Conservation (phyloP, 2,888 invertebrate genomes). For the Oscheius sp. region DNA sequence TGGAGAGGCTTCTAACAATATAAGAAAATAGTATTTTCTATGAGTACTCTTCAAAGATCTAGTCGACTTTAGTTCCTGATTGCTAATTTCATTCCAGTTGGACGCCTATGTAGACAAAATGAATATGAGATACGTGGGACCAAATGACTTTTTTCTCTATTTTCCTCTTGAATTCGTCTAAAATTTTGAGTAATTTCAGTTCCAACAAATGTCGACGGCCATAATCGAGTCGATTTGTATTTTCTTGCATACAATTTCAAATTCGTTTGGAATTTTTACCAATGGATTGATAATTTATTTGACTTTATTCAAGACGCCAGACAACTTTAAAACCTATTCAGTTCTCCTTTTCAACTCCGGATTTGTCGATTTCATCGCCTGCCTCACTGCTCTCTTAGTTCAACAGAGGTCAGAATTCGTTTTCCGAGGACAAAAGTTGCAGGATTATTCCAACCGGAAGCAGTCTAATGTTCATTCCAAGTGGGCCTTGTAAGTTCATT, state of each 20-base stretch:
- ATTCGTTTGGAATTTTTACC: slow-evolving; percentile 2
- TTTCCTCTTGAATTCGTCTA: too few species aligned
- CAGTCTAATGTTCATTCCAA: neutral
- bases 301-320: neutral
- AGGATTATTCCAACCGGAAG: neutral
- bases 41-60: too few species aligned
- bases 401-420: neutral
- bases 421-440: neutral
- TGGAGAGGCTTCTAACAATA: too few species aligned
- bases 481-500: neutral
- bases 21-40: too few species aligned
- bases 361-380: neutral
- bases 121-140: too few species aligned
- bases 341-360: neutral
- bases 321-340: neutral
- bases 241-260: neutral
- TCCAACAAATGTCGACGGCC: neutral
- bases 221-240: neutral
- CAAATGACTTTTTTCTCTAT: too few species aligned
- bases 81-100: too few species aligned
- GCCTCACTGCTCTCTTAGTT: neutral
- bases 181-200: too few species aligned
- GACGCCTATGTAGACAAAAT: too few species aligned
- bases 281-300: slow-evolving; percentile 4
- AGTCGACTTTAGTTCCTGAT: too few species aligned